Evolutionary conservation across 64 coral and sea anemone genomes (phyloP).

Genomic region (Pocillopora damicornis): DNA sequence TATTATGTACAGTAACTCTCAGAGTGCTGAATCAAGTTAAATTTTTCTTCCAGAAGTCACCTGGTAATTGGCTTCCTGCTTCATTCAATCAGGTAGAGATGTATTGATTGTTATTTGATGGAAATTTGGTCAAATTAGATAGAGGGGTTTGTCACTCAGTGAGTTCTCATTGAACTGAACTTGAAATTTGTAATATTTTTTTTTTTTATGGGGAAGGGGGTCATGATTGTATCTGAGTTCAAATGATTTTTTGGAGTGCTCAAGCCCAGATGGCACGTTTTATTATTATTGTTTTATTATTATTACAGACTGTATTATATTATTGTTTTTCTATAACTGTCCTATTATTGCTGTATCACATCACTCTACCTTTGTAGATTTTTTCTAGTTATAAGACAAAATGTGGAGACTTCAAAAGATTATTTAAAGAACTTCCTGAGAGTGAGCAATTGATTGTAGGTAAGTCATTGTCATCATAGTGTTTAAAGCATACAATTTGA

Average conservation of each 20-base stretch:
- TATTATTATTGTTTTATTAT: too few relatives aligned
- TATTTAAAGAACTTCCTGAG: constrained; percentile 93
- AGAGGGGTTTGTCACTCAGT: too few relatives aligned
- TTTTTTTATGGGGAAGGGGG: too few relatives aligned
- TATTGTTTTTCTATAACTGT: neutral
- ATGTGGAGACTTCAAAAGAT: constrained; percentile 85
- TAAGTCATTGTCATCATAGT: constrained; percentile 11
- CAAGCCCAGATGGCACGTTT: too few relatives aligned
- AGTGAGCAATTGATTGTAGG: constrained; percentile 93
- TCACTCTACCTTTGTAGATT: constrained; percentile 42
- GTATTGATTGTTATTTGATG: neutral
- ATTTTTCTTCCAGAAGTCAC: constrained; percentile 65
- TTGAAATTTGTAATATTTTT: too few relatives aligned
- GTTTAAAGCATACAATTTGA: too few relatives aligned
- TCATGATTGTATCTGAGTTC: too few relatives aligned
- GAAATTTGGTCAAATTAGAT: neutral
- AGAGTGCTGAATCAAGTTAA: neutral
- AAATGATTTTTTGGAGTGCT: too few relatives aligned
- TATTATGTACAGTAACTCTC: neutral
- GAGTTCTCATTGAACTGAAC: too few relatives aligned
- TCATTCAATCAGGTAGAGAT: constrained; percentile 83
- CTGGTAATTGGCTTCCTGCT: constrained; percentile 82
- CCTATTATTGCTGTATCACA: neutral
- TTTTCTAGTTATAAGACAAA: constrained; percentile 93
- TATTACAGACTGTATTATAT: neutral